phyloP scores from a whole-genome alignment of 1,140 invertebrate genomes.

The Heliconius himera region DNA sequence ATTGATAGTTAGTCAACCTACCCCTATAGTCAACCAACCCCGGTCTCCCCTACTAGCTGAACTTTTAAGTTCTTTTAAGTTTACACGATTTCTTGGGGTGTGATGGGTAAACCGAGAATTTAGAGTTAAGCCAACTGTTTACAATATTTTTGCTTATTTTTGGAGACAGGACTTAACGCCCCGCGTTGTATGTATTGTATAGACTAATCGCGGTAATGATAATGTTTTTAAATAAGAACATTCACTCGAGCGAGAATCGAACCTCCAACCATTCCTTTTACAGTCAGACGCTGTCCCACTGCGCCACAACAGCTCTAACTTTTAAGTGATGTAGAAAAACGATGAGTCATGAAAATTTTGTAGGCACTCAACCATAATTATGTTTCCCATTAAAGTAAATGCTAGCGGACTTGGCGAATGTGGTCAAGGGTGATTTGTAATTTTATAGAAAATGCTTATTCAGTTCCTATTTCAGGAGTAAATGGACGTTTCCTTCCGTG shows the following conservation, averaged over 20 bases:
- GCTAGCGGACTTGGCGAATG: not conserved
- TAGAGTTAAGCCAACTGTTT: too few relatives aligned
- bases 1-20: too few relatives aligned
- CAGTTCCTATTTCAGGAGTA: not conserved
- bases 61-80: constrained; percentile 6
- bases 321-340: constrained; percentile 33
- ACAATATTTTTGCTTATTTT: too few relatives aligned
- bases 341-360: constrained; percentile 39
- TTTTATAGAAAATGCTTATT: not conserved
- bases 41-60: too few relatives aligned
- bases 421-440: not conserved
- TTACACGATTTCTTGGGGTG: not conserved
- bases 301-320: not conserved
- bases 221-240: not conserved
- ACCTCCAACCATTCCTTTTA: not conserved
- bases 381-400: constrained; percentile 41
- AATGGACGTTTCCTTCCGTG: not conserved
- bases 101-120: not conserved
- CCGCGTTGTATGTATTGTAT: not conserved
- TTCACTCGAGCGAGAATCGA: not conserved
- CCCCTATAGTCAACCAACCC: too few relatives aligned
- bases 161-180: not conserved
- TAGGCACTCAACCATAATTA: constrained; percentile 43
- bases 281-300: not conserved
- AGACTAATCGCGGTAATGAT: not conserved